Percentiles rank a stretch among this genome's conserved stretches.
phyloP scores from a whole-genome alignment of 2,797 vertebrate species.

The Hapalemur alaotrensis region DNA sequence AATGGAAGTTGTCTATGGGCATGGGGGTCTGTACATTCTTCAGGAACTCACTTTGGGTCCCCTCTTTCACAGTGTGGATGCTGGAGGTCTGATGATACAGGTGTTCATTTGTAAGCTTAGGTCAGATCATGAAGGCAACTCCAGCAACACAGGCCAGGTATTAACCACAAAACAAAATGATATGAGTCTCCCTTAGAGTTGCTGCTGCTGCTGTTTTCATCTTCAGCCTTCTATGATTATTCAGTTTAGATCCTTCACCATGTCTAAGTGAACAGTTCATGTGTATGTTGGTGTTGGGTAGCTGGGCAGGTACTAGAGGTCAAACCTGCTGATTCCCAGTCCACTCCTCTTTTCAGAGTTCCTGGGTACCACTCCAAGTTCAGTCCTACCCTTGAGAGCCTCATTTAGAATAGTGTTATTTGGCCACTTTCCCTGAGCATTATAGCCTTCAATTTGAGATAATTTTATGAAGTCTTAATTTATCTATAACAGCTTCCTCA shows the following conservation, averaged over 20 bases:
- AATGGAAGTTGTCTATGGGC: neutral
- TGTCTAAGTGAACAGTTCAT: neutral
- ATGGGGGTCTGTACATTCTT: neutral
- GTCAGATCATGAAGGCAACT: neutral
- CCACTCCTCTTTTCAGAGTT: neutral
- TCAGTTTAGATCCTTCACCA: neutral
- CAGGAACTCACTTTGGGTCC: neutral
- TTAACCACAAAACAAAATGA: neutral
- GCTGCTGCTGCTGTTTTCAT: neutral
- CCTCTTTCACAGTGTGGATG: neutral
- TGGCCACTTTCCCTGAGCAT: slow-evolving; percentile 2
- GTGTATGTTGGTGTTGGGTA: neutral
- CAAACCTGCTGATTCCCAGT: neutral
- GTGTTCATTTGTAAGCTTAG: neutral
- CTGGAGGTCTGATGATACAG: neutral
- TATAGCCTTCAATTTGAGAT: neutral
- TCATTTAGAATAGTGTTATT: neutral
- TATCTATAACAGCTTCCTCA: neutral
- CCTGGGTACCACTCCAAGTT: neutral
- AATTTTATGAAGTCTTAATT: neutral
- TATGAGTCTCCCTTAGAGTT: neutral
- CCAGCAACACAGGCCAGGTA: neutral
- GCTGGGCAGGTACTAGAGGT: neutral
- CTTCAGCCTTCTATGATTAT: neutral
- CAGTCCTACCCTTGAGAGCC: neutral